These are phyloP conservation scores for Nestor notabilis DNA, from an alignment of 2,113 vertebrate species.

Conservation along the genomic window DNA sequence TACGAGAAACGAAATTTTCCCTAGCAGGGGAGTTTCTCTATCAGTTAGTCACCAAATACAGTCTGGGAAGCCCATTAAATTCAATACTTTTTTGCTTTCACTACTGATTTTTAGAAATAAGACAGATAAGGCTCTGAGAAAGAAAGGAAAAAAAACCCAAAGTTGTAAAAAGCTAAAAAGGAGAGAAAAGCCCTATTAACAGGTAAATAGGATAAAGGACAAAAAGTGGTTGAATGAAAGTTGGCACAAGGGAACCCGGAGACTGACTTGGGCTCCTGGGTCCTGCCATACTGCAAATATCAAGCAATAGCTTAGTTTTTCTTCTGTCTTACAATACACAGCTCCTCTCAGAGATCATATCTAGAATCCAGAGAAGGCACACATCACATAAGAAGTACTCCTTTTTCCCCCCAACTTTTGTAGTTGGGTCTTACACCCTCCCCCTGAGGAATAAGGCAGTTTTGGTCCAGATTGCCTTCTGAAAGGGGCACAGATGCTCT, in stretches of 20 bases:
- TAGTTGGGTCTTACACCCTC: neutral
- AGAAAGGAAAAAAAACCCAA: neutral
- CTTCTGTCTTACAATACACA: neutral
- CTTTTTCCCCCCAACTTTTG: neutral
- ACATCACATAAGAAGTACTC: accelerated
- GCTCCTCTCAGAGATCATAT: neutral
- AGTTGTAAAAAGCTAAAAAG: neutral
- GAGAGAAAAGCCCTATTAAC: neutral
- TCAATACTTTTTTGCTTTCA: neutral
- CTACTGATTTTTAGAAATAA: neutral
- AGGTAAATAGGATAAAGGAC: neutral
- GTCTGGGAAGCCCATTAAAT: neutral
- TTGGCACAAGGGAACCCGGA: neutral
- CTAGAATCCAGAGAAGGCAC: neutral
- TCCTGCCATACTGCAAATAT: neutral
- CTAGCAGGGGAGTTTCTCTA: neutral
- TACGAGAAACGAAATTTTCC: neutral
- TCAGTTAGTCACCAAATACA: neutral
- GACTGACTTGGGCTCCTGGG: neutral
- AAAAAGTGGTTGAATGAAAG: neutral
- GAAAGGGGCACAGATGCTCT: neutral
- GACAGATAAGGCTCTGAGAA: neutral
- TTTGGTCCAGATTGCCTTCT: neutral
- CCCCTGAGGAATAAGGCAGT: neutral
- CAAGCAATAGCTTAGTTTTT: neutral